Conservation (phyloP, 2,888 invertebrate genomes). For the Ophion costatus region DNA sequence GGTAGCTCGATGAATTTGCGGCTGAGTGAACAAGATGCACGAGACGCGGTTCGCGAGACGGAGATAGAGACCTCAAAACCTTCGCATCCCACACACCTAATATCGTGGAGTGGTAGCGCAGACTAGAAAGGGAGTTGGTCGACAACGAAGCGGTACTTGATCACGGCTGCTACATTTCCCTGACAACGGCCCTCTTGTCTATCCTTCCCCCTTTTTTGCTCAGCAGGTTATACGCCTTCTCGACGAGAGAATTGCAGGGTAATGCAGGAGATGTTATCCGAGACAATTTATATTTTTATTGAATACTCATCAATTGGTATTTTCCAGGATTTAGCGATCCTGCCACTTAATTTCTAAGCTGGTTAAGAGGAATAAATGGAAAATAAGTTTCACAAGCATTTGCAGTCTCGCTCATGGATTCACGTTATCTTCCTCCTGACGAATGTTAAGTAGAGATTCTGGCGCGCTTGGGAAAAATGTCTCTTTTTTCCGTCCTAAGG, state of each 20-base stretch:
- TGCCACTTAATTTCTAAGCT: too few species aligned
- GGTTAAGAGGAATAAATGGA: too few species aligned
- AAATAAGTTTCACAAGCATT: too few species aligned
- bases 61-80: conserved; percentile 58
- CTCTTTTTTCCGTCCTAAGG: conserved; percentile 5
- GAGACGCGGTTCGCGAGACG: conserved; percentile 39
- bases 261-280: too few species aligned
- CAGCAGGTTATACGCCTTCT: conserved; percentile 1
- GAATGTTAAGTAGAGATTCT: background rate
- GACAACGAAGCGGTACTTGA: conserved; percentile 56
- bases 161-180: conserved; percentile 56
- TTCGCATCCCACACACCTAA: conserved; percentile 60
- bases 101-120: conserved; percentile 65
- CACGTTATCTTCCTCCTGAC: background rate
- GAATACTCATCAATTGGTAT: too few species aligned
- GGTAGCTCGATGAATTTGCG: conserved; percentile 36
- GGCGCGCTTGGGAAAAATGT: background rate
- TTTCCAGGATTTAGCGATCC: too few species aligned
- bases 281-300: too few species aligned
- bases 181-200: conserved; percentile 49
- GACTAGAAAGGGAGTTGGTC: conserved; percentile 26
- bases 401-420: too few species aligned
- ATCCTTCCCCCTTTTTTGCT: background rate
- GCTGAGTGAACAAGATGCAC: conserved; percentile 45
- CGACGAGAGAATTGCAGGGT: background rate